phyloP scores from a whole-genome alignment of 2,888 invertebrate species.

The Zaprionus obscuricornis region DNA sequence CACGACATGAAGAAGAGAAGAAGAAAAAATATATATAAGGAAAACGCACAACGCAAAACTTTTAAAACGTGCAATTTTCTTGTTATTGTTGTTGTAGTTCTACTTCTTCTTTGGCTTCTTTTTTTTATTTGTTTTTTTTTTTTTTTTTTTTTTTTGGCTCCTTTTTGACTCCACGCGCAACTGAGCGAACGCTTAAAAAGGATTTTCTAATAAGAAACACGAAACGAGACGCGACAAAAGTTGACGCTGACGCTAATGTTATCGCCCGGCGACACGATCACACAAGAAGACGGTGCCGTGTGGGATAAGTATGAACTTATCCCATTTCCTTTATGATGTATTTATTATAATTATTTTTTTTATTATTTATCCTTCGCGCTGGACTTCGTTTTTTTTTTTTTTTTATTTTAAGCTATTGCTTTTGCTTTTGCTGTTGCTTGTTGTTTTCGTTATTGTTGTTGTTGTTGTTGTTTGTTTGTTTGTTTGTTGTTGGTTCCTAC shows the following conservation, averaged over 20 bases:
- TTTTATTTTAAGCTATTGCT: too few relatives aligned
- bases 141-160: conserved; percentile 12
- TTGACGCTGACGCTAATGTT: too few relatives aligned
- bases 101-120: conserved; percentile 2
- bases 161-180: conserved; percentile 21
- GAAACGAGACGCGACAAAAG: conserved; percentile 44
- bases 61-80: conserved; percentile 51
- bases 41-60: conserved; percentile 36
- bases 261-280: conserved; percentile 24
- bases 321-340: conserved; percentile 24
- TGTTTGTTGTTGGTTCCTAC: too few relatives aligned
- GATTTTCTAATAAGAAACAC: conserved; percentile 60
- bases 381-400: background rate
- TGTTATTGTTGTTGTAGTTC: conserved; percentile 8
- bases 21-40: too few relatives aligned
- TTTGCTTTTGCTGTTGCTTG: background rate
- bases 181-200: conserved; percentile 54
- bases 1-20: conserved; percentile 18
- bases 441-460: conserved; percentile 8
- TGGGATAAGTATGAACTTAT: background rate
- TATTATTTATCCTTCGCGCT: conserved; percentile 24
- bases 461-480: background rate
- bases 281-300: background rate
- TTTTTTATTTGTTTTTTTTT: too few relatives aligned
- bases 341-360: conserved; percentile 49